Evolutionary conservation across 2,888 invertebrate species (phyloP).

Genomic region (Drosophila buzzatii): DNA sequence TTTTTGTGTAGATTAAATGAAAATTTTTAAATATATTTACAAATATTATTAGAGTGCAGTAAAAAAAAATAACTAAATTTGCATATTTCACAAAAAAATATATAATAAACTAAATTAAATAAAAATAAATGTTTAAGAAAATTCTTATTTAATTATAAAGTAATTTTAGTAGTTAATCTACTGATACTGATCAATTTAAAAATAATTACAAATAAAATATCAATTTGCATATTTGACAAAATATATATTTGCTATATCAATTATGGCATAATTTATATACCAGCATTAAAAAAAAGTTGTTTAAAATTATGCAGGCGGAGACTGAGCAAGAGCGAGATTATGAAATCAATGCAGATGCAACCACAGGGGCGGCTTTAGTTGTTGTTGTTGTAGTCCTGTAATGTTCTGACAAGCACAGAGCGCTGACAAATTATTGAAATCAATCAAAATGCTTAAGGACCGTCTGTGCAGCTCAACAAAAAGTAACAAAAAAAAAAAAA

Average conservation of each 20-base stretch:
- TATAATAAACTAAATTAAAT: too few species aligned
- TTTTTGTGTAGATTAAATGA: too few species aligned
- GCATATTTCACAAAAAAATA: too few species aligned
- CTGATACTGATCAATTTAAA: not conserved
- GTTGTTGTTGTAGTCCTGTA: conserved; percentile 1
- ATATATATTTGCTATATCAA: not conserved
- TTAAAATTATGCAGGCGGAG: not conserved
- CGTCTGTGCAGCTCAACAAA: not conserved
- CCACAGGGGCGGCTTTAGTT: conserved; percentile 14
- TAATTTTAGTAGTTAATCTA: not conserved
- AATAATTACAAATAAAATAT: not conserved
- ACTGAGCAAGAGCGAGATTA: not conserved
- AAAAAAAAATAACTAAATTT: too few species aligned
- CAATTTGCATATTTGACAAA: conserved; percentile 7
- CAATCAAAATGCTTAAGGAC: conserved; percentile 71
- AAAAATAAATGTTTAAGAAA: not conserved
- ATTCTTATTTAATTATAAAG: not conserved
- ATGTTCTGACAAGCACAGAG: conserved; percentile 2
- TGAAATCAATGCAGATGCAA: conserved; percentile 30
- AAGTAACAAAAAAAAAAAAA: not conserved
- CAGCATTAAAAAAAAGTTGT: not conserved
- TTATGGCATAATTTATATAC: conserved; percentile 42
- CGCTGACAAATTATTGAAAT: conserved; percentile 78
- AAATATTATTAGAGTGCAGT: too few species aligned
- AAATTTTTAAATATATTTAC: too few species aligned